These are phyloP conservation scores for Hepsetus odoe DNA, from an alignment of 2,113 vertebrate genomes.

Conservation along the genomic window DNA sequence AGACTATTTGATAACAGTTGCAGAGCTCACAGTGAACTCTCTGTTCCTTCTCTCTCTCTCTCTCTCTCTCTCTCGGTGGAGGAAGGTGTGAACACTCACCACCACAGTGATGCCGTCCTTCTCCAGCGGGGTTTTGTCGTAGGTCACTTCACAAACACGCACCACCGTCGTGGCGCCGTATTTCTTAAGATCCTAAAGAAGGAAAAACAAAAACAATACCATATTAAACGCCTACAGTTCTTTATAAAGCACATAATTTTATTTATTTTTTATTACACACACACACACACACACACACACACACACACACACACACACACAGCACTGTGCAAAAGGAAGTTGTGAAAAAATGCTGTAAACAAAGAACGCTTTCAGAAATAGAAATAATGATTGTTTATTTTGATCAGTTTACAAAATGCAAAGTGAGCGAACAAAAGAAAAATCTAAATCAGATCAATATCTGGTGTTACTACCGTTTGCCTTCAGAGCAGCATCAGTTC, in stretches of 20 bases:
- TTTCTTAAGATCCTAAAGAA: slow-evolving; percentile 89
- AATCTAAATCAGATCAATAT: too few species aligned
- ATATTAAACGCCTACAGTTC: not conserved
- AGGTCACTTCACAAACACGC: slow-evolving; percentile 94
- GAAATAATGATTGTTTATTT: too few species aligned
- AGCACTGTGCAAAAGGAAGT: too few species aligned
- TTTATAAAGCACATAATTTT: not conserved
- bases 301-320: too few species aligned
- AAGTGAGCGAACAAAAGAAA: too few species aligned
- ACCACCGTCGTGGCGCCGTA: slow-evolving; percentile 93
- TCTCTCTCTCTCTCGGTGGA: slow-evolving; percentile 64
- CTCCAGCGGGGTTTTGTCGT: slow-evolving; percentile 94
- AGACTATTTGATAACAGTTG: not conserved
- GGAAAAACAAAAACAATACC: not conserved
- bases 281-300: not conserved
- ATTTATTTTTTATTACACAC: not conserved
- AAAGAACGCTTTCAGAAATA: too few species aligned
- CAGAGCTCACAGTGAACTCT: slow-evolving; percentile 33
- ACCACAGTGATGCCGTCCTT: slow-evolving; percentile 94
- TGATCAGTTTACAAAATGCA: too few species aligned
- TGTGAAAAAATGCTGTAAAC: too few species aligned
- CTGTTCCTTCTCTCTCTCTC: slow-evolving; percentile 63
- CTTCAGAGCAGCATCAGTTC: too few species aligned
- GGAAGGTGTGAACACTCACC: slow-evolving; percentile 73
- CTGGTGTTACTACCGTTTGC: too few species aligned